Evolutionary conservation across 2,797 vertebrate genomes (phyloP), one percentile per base, ranked within the genome.

Genomic region (Podarcis lilfordi): DNA sequence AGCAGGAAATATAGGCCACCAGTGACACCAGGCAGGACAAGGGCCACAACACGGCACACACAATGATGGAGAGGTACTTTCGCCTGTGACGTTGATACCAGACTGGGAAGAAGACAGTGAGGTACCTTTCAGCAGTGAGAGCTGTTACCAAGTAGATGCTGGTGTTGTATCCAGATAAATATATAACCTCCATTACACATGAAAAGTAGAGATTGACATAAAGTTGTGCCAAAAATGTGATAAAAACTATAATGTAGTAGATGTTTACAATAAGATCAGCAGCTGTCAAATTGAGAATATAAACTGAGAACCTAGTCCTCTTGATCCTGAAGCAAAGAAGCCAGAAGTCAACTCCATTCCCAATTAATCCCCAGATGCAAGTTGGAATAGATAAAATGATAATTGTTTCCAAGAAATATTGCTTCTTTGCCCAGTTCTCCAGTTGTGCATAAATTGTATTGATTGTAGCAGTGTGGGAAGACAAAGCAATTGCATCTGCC

Each of bases 61-160:
- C 92, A 0, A 93, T 87, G 0, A 90, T 92, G 0, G 96, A 97
- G 43, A 96, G 96, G 82, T 96, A 93, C 92, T 96, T 94, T 61
- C 95, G 96, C 37, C 96, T 95, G 35, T 94, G 95, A 84, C 96
- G 96, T 59, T 96, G 93, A 88, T 96, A 97, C 96, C 96, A 97
- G 91, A 96, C 95, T 75, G 97, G 97, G 89, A 95, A 96, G 91
- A 96, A 94, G 84, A 97, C 96, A 8, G 96, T 96, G 19, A 97
- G 88, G 93, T 95, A 97, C 86, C 97, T 92, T 90, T 97, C 97
- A 94, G 96, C 95, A 17, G 97, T 97, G 50, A 97, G 96, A 92
- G 96, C 96, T 2, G 97, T 97, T 91, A 97, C 93, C 92, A 97
- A 96, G 78, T 97, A 97, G 88, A 97, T 94, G 75, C 96, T 96